These are phyloP conservation scores for Pimpla rufipes DNA, from an alignment of 2,888 invertebrate genomes.

Conservation along the genomic window DNA sequence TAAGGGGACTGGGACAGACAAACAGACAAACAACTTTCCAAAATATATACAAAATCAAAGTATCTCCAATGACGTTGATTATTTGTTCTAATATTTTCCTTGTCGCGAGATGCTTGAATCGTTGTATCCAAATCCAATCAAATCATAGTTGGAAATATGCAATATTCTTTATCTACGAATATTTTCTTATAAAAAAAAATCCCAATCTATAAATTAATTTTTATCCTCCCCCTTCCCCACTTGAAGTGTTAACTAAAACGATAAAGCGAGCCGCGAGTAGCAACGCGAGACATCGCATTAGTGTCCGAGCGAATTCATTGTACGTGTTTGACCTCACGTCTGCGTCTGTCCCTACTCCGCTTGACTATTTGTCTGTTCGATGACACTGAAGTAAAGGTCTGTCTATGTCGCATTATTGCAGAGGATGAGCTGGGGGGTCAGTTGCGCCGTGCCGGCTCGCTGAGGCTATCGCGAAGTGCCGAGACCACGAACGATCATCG, in stretches of 20 bases:
- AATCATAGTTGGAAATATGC: too few relatives aligned
- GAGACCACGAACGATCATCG: conserved; percentile 54
- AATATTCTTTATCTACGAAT: too few relatives aligned
- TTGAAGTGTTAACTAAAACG: too few relatives aligned
- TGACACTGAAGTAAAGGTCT: conserved; percentile 7
- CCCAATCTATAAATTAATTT: too few relatives aligned
- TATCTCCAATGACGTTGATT: background rate
- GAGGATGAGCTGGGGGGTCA: conserved; percentile 77
- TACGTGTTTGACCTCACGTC: conserved; percentile 1
- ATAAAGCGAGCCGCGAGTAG: background rate
- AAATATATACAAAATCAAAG: background rate
- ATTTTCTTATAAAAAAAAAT: too few relatives aligned
- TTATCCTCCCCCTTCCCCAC: too few relatives aligned
- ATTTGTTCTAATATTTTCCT: background rate
- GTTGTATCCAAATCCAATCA: too few relatives aligned
- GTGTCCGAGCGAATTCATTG: conserved; percentile 3
- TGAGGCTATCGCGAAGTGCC: conserved; percentile 74
- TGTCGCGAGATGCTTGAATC: background rate
- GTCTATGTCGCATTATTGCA: conserved; percentile 67
- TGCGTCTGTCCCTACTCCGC: background rate
- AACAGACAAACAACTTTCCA: too few relatives aligned
- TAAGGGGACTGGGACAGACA: too few relatives aligned
- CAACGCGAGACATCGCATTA: background rate
- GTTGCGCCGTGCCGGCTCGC: conserved; percentile 77
- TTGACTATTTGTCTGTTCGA: conserved; percentile 20